Evolutionary conservation across 1,140 invertebrate genomes (phyloP).

Genomic region (Oedothorax gibbosus): DNA sequence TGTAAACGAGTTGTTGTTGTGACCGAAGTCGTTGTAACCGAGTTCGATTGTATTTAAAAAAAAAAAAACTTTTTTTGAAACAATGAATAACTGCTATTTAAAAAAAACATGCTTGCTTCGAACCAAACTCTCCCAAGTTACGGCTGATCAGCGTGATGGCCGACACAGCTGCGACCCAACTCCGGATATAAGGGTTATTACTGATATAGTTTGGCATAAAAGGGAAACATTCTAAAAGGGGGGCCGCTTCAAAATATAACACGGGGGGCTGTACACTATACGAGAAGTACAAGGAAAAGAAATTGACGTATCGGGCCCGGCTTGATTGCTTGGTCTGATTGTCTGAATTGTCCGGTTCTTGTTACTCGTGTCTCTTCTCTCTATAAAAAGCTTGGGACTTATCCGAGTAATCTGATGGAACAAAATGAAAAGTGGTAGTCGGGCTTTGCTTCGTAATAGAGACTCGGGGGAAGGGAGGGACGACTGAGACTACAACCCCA

Average conservation of each 20-base stretch:
- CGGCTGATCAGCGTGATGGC: conserved; percentile 47
- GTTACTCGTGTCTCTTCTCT: background rate
- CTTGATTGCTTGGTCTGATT: conserved; percentile 60
- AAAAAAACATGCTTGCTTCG: no score
- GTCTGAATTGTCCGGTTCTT: conserved; percentile 52
- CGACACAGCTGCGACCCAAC: conserved; percentile 39
- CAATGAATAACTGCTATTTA: no score
- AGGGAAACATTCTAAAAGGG: conserved; percentile 33
- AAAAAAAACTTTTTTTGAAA: no score
- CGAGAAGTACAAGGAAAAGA: conserved; percentile 31
- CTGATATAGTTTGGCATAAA: conserved; percentile 47
- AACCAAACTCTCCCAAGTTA: conserved; percentile 3
- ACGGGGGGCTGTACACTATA: no score
- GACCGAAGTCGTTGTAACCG: no score
- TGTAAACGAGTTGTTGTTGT: no score
- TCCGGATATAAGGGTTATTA: conserved; percentile 37
- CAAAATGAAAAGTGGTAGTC: conserved; percentile 55
- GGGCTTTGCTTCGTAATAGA: conserved; percentile 47
- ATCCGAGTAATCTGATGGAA: conserved; percentile 29
- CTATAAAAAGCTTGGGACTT: conserved; percentile 28
- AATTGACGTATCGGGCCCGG: conserved; percentile 51
- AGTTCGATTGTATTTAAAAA: no score
- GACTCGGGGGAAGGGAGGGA: conserved; percentile 16
- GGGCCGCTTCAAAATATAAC: background rate
- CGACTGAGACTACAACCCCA: background rate